Conservation (phyloP, 2,888 invertebrate genomes). For the Pseudococcus longispinus region DNA sequence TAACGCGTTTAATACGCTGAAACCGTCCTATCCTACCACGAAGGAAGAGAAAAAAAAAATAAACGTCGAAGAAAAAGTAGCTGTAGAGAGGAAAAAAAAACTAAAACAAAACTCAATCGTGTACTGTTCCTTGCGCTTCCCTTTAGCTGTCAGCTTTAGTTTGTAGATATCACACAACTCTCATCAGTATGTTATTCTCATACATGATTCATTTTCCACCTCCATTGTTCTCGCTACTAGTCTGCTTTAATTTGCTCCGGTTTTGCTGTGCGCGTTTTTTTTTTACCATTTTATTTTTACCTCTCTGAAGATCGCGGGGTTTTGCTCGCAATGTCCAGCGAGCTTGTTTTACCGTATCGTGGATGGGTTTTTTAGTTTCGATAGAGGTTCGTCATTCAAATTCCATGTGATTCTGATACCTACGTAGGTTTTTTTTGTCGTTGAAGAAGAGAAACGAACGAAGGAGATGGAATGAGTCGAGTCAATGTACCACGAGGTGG, state of each 20-base stretch:
- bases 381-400: background rate
- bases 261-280: constrained; percentile 43
- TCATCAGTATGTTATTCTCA: constrained; percentile 56
- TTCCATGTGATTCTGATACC: background rate
- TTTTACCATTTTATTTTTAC: background rate
- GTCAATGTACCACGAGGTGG: too few species aligned
- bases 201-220: constrained; percentile 57
- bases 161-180: constrained; percentile 56
- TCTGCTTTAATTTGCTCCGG: constrained; percentile 55
- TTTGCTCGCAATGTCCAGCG: too few species aligned
- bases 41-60: background rate
- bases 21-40: constrained; percentile 48
- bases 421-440: background rate
- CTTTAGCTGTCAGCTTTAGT: constrained; percentile 54
- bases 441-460: too few species aligned
- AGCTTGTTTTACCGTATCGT: background rate
- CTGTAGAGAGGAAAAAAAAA: constrained; percentile 9
- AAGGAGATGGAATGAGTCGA: too few species aligned
- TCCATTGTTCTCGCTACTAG: constrained; percentile 51
- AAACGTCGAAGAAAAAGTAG: constrained; percentile 12
- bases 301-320: background rate
- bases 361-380: background rate
- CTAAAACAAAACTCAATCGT: constrained; percentile 52
- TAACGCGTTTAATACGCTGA: constrained; percentile 49
- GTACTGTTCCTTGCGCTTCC: constrained; percentile 51